These are phyloP conservation scores for Scrobipalpa costella DNA, from an alignment of 2,888 invertebrate species.

Conservation along the genomic window DNA sequence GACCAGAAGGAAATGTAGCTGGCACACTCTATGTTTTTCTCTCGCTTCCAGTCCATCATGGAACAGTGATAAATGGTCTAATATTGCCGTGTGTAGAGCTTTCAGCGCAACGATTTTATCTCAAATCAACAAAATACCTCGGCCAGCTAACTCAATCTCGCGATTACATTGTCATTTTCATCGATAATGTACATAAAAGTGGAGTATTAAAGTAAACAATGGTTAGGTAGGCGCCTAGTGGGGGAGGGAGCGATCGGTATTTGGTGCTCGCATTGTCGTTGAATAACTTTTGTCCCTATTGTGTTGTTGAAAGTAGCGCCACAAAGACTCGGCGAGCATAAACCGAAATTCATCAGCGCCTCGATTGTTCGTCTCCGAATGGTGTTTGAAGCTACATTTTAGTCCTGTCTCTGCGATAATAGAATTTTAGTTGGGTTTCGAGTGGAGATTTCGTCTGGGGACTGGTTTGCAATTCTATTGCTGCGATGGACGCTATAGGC, in stretches of 20 bases:
- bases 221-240: conserved; percentile 66
- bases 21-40: too few species aligned
- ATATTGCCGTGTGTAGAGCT: too few species aligned
- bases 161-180: conserved; percentile 59
- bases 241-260: conserved; percentile 76
- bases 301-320: conserved; percentile 77
- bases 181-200: conserved; percentile 76
- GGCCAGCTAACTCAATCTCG: conserved; percentile 56
- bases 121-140: conserved; percentile 29
- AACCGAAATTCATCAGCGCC: conserved; percentile 79
- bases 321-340: conserved; percentile 79
- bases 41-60: too few species aligned
- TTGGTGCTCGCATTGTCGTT: conserved; percentile 81
- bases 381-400: conserved; percentile 62
- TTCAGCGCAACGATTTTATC: too few species aligned
- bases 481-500: neutral
- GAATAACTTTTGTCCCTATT: conserved; percentile 82
- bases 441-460: conserved; percentile 25
- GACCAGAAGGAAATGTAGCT: too few species aligned
- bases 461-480: neutral
- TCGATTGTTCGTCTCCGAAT: conserved; percentile 76
- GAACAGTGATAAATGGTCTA: too few species aligned
- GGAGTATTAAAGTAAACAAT: conserved; percentile 79
- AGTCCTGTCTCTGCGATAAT: conserved; percentile 34
- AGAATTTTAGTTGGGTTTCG: conserved; percentile 24